phyloP scores from a whole-genome alignment of 2,797 vertebrate genomes.

The Microctenopoma stevenorrisi region DNA sequence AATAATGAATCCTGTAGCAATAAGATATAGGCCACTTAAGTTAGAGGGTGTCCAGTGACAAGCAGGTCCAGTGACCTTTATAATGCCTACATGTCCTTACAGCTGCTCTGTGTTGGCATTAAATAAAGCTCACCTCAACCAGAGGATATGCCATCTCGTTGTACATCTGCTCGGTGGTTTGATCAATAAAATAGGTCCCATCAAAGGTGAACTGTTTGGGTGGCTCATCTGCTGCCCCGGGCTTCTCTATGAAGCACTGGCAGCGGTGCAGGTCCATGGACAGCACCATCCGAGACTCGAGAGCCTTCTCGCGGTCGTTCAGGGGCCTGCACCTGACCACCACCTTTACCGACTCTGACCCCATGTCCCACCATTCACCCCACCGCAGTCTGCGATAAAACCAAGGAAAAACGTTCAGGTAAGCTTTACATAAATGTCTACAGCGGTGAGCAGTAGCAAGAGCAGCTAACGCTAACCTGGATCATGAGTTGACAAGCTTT shows the following conservation, averaged over 20 bases:
- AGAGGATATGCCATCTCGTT: conserved; percentile 89
- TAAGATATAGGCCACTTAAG: conserved; percentile 44
- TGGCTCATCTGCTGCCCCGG: conserved; percentile 77
- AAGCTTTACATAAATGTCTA: neutral
- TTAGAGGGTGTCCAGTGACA: conserved; percentile 65
- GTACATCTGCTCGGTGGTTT: conserved; percentile 91
- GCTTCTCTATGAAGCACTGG: conserved; percentile 88
- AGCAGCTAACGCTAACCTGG: neutral
- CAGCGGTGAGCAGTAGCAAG: neutral
- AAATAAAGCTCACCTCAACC: conserved; percentile 85
- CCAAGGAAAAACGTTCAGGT: fast-evolving
- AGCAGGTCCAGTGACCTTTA: neutral
- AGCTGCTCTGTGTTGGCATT: neutral
- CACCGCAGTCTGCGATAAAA: neutral
- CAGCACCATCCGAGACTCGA: conserved; percentile 81
- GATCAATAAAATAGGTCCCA: conserved; percentile 86
- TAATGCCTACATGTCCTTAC: conserved; percentile 3
- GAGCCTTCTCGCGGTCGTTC: conserved; percentile 84
- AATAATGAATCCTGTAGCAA: conserved; percentile 59
- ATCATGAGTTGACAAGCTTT: neutral
- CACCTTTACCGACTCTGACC: conserved; percentile 88
- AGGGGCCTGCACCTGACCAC: conserved; percentile 89
- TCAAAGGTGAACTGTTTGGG: conserved; percentile 93
- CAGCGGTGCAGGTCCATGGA: conserved; percentile 80
- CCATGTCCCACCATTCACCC: conserved; percentile 74